Evolutionary conservation across 2,113 vertebrate genomes (phyloP), one percentile per base, ranked within the genome.

Genomic region (Strigops habroptila): DNA sequence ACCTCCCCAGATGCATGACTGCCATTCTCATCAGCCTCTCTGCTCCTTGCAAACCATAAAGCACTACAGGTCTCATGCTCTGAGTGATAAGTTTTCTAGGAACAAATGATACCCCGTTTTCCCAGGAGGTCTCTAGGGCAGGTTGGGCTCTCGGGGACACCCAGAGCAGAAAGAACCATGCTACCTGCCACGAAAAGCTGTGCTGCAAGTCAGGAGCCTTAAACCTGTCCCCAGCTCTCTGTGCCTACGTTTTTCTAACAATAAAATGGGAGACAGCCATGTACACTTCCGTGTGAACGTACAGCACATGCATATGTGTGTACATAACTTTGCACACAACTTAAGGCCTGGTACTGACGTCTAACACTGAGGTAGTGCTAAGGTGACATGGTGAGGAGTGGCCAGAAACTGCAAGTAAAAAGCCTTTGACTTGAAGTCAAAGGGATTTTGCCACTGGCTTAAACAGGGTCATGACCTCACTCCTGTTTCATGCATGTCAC

Each of bases 1-100:
- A 6, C 37, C 18, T 49, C 28, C 17, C 49, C 39, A 55, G n/a
- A 5, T 12, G 33, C 13, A 7, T 1, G 8, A 53, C 0, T n/a
- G 17, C 46, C 25, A 7, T 52, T 65, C 44, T 41, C 27, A n/a
- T 23, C 63, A 55, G 24, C 37, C 28, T 18, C 74, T 48, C 63
- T 31, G 21, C 64, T 55, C 35, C 8, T 1, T 27, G 46, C 31
- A 44, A 41, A 41, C 6, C 3, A 3, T 8, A 30, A 37, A 69
- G 41, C 53, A 68, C 35, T 7, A 6, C 17, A 18, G 51, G 18
- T 37, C 31, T 82, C 64, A 6, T 18, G 52, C 49, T 67, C 31
- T 21, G 31, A 33, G 31, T 69, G 79, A 33, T 13, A 65, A 49
- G 22, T 41, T 81, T 60, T n/a, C 76, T 24, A 55, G 39, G 43